Percentiles rank a stretch among this genome's conserved stretches.
Conservation (phyloP, 1,140 invertebrate species). For the Platyscapa corneri region DNA sequence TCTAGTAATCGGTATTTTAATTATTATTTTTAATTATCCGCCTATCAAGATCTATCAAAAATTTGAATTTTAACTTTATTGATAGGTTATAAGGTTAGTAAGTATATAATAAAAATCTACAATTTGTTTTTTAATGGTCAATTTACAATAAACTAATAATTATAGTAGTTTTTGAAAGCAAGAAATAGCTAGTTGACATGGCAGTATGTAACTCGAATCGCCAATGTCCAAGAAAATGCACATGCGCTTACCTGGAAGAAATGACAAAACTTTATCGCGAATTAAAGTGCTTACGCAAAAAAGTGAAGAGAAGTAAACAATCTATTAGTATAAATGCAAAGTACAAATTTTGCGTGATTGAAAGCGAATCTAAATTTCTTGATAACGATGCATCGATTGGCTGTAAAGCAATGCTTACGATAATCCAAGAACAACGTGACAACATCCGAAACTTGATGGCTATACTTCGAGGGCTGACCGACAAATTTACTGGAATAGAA, state of each 20-base stretch:
- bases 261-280: background rate
- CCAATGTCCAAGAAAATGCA: background rate
- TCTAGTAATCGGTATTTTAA: too few relatives aligned
- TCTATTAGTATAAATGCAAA: too few relatives aligned
- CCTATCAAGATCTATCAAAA: too few relatives aligned
- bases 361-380: background rate
- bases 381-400: background rate
- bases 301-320: background rate
- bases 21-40: too few relatives aligned
- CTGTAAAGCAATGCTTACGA: background rate
- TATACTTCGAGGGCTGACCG: background rate
- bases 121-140: too few relatives aligned
- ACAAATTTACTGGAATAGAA: background rate
- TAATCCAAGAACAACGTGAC: background rate
- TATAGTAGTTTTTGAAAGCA: too few relatives aligned
- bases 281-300: background rate
- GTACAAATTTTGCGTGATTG: background rate
- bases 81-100: too few relatives aligned
- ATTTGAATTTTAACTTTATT: too few relatives aligned
- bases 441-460: background rate
- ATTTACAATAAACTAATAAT: too few relatives aligned
- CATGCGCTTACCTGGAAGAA: background rate
- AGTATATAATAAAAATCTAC: too few relatives aligned
- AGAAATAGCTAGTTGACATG: background rate
- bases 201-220: background rate